Conservation (phyloP, 2,888 invertebrate species). For the Halictus ligatus region DNA sequence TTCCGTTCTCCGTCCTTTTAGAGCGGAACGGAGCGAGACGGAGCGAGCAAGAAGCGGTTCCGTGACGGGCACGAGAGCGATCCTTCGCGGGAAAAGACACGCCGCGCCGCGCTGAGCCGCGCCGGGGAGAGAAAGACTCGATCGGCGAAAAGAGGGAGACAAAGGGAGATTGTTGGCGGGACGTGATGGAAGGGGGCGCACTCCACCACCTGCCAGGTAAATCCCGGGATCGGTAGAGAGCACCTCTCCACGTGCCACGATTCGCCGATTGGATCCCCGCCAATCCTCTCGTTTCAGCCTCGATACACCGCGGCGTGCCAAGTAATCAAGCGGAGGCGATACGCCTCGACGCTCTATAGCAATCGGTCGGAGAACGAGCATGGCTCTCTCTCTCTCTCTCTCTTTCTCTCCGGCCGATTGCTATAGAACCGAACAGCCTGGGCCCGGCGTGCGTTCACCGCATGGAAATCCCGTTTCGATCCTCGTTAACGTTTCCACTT, state of each 20-base stretch:
- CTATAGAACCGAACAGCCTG: neutral
- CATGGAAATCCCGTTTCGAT: conserved; percentile 58
- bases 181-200: conserved; percentile 63
- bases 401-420: neutral
- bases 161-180: conserved; percentile 66
- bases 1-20: neutral
- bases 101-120: neutral
- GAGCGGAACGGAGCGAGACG: neutral
- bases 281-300: conserved; percentile 52
- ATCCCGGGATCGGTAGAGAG: conserved; percentile 66
- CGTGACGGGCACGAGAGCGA: conserved; percentile 23
- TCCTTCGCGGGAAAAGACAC: conserved; percentile 29
- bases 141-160: conserved; percentile 57
- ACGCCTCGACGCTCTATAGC: conserved; percentile 25
- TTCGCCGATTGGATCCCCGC: conserved; percentile 74
- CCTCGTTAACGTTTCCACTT: conserved; percentile 61
- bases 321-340: conserved; percentile 62
- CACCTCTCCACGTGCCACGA: conserved; percentile 69
- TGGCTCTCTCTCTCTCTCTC: neutral
- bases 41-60: conserved; percentile 5
- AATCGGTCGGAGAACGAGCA: neutral
- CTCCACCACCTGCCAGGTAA: conserved; percentile 73
- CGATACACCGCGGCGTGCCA: conserved; percentile 51
- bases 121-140: conserved; percentile 37
- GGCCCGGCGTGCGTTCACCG: conserved; percentile 1